Evolutionary conservation across 2,888 invertebrate genomes (phyloP).

Genomic region (Xestia sexstrigata): DNA sequence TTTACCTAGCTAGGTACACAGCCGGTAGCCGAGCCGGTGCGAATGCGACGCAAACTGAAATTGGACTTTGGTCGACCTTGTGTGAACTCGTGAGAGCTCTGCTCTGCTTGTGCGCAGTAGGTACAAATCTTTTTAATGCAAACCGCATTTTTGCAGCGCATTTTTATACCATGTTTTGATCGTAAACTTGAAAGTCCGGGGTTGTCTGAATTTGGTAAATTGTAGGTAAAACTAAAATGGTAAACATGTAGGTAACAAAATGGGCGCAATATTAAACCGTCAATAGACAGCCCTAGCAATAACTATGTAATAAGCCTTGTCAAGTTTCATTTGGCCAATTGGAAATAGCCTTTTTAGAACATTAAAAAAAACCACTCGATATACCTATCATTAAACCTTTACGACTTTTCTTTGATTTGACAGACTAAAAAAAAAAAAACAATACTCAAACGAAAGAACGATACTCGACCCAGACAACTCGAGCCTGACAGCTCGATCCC

Average conservation of each 20-base stretch:
- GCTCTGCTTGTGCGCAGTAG: conserved; percentile 33
- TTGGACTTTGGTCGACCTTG: conserved; percentile 86
- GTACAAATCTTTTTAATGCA: conserved; percentile 71
- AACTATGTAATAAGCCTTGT: too few species aligned
- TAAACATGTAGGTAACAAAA: neutral
- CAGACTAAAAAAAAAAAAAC: neutral
- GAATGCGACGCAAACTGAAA: conserved; percentile 67
- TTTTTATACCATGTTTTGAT: conserved; percentile 1
- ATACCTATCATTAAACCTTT: too few species aligned
- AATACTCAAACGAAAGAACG: neutral
- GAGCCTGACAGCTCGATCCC: neutral
- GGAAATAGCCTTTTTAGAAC: too few species aligned
- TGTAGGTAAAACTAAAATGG: neutral
- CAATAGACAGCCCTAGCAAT: too few species aligned
- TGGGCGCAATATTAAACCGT: too few species aligned
- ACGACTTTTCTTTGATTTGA: too few species aligned
- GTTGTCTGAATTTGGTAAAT: neutral
- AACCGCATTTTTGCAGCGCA: conserved; percentile 53
- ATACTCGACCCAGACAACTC: neutral
- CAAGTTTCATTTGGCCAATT: neutral
- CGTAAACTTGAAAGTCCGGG: neutral
- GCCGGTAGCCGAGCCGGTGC: conserved; percentile 20
- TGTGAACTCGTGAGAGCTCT: conserved; percentile 68
- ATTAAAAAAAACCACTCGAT: too few species aligned
- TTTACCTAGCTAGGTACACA: conserved; percentile 11